These are phyloP conservation scores for Hyphantria cunea DNA, from an alignment of 1,140 invertebrate genomes.

Conservation along the genomic window DNA sequence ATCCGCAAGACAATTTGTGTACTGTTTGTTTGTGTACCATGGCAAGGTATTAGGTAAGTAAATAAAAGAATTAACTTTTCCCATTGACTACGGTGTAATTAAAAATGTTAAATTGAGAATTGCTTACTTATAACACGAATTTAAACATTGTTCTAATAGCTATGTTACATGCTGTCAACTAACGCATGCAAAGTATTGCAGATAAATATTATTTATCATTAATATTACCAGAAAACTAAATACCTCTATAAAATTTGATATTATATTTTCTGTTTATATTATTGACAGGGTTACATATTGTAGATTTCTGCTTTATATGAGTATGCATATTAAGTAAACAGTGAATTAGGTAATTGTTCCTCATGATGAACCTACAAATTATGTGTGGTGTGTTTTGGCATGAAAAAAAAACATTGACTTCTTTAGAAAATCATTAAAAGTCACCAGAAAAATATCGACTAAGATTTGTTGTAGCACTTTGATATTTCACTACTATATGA, in stretches of 20 bases:
- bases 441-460: background rate
- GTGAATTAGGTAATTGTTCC: conserved; percentile 4
- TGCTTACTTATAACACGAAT: conserved; percentile 25
- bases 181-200: conserved; percentile 26
- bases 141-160: conserved; percentile 30
- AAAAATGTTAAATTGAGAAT: conserved; percentile 29
- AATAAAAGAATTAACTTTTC: background rate
- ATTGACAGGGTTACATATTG: conserved; percentile 3
- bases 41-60: too few relatives aligned
- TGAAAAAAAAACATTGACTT: conserved; percentile 1
- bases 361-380: background rate
- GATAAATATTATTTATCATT: conserved; percentile 14
- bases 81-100: conserved; percentile 14
- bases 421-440: background rate
- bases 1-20: too few relatives aligned
- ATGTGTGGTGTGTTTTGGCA: background rate
- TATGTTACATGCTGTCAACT: conserved; percentile 30
- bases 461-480: too few relatives aligned
- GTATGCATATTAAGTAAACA: conserved; percentile 23
- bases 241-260: too few relatives aligned
- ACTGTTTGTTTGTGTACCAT: too few relatives aligned
- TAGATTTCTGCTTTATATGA: conserved; percentile 6
- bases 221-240: too few relatives aligned
- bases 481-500: too few relatives aligned
- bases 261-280: conserved; percentile 9